Base-by-base conservation (phyloP, 2,888 invertebrate genomes). In the Melieria picta region DNA sequence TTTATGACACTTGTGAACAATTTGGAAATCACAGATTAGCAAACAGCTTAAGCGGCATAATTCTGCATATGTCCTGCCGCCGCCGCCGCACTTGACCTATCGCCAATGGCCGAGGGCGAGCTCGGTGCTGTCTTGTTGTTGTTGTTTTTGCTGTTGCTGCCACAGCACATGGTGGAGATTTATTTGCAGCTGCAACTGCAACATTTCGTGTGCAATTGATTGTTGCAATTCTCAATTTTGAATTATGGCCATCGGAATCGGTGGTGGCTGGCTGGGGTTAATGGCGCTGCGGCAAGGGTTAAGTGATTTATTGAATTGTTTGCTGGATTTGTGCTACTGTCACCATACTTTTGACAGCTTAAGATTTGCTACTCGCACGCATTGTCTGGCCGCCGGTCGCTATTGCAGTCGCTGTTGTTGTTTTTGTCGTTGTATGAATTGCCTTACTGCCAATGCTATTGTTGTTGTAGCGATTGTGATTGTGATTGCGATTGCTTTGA, bases 1-100 rank as follows among this genome's bases (percentile, higher is more conserved):
- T 85, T 85, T 85, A 85, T 85, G 84, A 82, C 83, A 85, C 83
- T 84, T 83, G 80, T 79, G 82, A 83, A 83, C 83, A 84, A 84
- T 83, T 84, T 80, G 77, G 80, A 84, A 84, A 84, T 83, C 83
- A 84, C 80, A 84, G 84, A 84, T 84, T 84, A 84, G 80, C 79
- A 81, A 82, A 80, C 80, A 77, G 77, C 72, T 77, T 67, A 69
- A 76, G 73, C 47, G 45, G 67, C 76, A 75, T 75, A 76, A 75
- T 74, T 74, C 75, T 73, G 73, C 77, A 75, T 76, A 74, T 75
- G 76, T 67, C 71, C 52, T 48, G 11, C 30, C 3, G 30, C 2
- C 50, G 70, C n/a, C 57, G 58, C 10, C 30, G 65, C 65, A 52
- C 30, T 16, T 13, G 46, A 50, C 69, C 60, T 69, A 62, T 56